Evolutionary conservation across 2,113 vertebrate species (phyloP).

Genomic region (Urocolius indicus): DNA sequence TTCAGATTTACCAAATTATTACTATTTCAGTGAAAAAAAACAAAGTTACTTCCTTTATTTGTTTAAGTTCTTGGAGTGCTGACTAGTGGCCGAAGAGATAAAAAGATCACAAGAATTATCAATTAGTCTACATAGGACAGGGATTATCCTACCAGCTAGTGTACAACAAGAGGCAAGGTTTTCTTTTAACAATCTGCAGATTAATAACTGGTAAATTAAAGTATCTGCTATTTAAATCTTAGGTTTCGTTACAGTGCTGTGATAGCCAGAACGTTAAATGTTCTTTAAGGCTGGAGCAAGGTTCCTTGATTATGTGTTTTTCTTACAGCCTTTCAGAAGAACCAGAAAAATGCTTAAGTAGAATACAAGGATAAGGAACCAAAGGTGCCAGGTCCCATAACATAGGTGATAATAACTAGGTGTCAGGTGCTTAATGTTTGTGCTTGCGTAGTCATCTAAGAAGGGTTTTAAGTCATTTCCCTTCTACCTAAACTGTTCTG

Average conservation of each 20-base stretch:
- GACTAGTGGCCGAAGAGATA: background rate
- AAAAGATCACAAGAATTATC: background rate
- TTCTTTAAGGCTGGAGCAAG: background rate
- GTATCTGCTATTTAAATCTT: background rate
- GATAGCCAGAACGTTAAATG: background rate
- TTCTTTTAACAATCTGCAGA: background rate
- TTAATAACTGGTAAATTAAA: constrained; percentile 1
- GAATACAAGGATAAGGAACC: background rate
- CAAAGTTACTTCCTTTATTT: background rate
- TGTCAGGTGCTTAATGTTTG: background rate
- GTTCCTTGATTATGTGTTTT: background rate
- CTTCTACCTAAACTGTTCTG: constrained; percentile 37
- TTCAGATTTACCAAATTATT: background rate
- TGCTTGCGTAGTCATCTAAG: background rate
- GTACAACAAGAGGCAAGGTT: background rate
- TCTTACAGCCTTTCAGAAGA: background rate
- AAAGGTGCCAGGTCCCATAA: background rate
- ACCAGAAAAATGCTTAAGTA: background rate
- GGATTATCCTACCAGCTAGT: background rate
- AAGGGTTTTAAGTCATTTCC: constrained; percentile 63
- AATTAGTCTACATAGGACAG: background rate
- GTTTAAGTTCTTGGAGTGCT: background rate
- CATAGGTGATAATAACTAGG: background rate
- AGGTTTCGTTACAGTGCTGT: background rate
- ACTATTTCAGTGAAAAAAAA: background rate